Evolutionary conservation across 2,888 invertebrate genomes (phyloP).

Genomic region (Teleogryllus oceanicus): DNA sequence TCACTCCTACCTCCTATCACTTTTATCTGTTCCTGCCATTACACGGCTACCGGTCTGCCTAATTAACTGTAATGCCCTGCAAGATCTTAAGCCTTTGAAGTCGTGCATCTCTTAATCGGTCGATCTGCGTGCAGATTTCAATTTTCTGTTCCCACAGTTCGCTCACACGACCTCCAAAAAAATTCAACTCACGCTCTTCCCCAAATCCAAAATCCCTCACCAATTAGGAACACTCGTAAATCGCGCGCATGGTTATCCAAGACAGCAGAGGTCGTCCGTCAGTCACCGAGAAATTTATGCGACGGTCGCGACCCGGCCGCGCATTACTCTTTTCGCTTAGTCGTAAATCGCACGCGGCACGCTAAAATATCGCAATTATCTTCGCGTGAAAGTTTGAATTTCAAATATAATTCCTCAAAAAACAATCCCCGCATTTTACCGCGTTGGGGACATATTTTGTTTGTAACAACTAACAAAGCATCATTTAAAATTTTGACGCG

Average conservation of each 20-base stretch:
- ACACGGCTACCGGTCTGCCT: no score
- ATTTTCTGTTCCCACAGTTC: not conserved
- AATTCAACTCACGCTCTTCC: not conserved
- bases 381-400: conserved; percentile 18
- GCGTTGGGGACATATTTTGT: not conserved
- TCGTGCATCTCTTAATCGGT: no score
- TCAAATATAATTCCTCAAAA: conserved; percentile 18
- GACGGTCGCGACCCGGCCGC: not conserved
- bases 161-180: not conserved
- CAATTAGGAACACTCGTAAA: not conserved
- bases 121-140: not conserved
- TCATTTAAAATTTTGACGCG: conserved; percentile 10
- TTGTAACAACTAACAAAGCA: conserved; percentile 7
- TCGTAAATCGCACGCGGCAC: not conserved
- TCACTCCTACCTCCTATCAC: no score
- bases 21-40: no score
- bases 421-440: conserved; percentile 6
- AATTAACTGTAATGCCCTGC: no score
- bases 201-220: not conserved
- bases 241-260: not conserved
- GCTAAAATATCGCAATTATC: conserved; percentile 18
- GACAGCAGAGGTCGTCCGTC: not conserved
- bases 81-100: no score
- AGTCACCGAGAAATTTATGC: conserved; percentile 3
- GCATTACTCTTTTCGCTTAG: not conserved